Percentiles rank a stretch among this genome's conserved stretches.
phyloP scores from a whole-genome alignment of 2,113 vertebrate genomes.

The Illadopsis cleaveri region DNA sequence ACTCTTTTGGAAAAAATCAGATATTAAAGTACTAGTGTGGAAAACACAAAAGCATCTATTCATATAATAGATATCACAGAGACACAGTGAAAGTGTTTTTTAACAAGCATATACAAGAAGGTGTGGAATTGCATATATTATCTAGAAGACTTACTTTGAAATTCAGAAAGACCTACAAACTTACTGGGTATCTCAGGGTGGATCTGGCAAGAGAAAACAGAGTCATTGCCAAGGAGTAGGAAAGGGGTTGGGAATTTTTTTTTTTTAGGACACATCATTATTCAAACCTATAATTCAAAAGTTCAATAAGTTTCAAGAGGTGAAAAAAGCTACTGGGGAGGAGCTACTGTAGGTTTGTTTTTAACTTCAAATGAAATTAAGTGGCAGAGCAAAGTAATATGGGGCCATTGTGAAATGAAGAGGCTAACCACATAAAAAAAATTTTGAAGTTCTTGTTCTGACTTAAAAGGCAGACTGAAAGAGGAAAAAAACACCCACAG shows the following conservation, averaged over 20 bases:
- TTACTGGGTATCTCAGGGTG: not conserved
- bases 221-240: not conserved
- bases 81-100: not conserved
- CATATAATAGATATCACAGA: not conserved
- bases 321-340: not conserved
- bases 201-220: not conserved
- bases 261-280: not conserved
- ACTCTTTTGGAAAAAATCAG: not conserved
- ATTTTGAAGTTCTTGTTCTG: not conserved
- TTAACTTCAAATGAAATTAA: not conserved
- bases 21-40: not conserved
- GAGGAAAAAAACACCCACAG: not conserved
- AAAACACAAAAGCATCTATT: not conserved
- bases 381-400: not conserved
- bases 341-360: not conserved
- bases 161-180: not conserved
- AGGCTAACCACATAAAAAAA: not conserved
- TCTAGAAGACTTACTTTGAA: not conserved
- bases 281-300: not conserved
- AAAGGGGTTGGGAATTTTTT: fast-evolving
- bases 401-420: not conserved
- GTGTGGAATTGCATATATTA: not conserved
- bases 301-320: not conserved
- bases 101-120: not conserved
- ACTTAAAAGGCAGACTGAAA: not conserved